phyloP scores from a whole-genome alignment of 2,797 vertebrate genomes.

The Garrulus glandarius region DNA sequence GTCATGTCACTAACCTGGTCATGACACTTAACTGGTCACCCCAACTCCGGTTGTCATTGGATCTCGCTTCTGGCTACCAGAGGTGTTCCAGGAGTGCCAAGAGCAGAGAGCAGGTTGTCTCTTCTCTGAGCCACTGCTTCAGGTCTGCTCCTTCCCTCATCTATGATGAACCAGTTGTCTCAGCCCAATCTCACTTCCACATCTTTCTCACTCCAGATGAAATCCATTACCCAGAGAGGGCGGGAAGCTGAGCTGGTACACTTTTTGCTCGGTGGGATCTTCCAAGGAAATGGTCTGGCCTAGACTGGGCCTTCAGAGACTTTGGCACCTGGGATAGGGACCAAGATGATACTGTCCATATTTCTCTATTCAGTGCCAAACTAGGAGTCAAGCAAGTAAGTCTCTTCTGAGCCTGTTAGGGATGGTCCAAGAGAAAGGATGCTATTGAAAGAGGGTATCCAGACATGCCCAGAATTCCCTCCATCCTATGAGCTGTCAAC shows the following conservation, averaged over 20 bases:
- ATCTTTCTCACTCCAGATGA: background rate
- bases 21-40: background rate
- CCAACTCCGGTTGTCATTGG: background rate
- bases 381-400: background rate
- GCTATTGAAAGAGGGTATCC: background rate
- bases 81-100: background rate
- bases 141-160: background rate
- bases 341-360: accelerated
- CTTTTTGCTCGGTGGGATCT: accelerated
- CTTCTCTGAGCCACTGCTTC: background rate
- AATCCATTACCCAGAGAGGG: background rate
- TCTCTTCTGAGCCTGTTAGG: background rate
- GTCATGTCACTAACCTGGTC: background rate
- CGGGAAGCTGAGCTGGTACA: background rate
- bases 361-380: background rate
- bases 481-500: background rate
- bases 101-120: background rate
- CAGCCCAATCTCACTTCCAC: background rate
- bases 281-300: background rate
- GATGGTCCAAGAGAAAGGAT: background rate
- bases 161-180: background rate
- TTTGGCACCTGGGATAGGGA: background rate
- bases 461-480: background rate
- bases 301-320: background rate
- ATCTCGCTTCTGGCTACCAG: background rate